Evolutionary conservation across 2,888 invertebrate genomes (phyloP).

Genomic region (Caenorhabditis panamensis): DNA sequence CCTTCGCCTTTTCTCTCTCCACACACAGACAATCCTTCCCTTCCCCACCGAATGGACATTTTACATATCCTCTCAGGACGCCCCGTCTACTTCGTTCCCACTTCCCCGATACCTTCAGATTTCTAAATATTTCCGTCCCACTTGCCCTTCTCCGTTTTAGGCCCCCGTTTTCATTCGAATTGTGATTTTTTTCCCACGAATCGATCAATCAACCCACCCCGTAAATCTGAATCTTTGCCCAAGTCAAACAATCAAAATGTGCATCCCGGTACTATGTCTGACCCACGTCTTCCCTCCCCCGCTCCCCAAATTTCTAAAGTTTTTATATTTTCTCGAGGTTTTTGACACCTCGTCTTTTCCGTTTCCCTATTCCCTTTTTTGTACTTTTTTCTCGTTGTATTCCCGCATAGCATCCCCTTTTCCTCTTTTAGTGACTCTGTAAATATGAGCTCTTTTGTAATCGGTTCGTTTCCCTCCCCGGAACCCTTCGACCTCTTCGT

Average conservation of each 20-base stretch:
- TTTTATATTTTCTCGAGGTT: slow-evolving; percentile 11
- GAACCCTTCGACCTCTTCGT: background rate
- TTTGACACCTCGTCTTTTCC: slow-evolving; percentile 15
- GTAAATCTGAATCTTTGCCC: background rate
- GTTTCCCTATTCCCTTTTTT: background rate
- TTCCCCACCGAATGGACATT: background rate
- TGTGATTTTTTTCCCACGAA: slow-evolving; percentile 23
- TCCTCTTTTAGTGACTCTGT: slow-evolving; percentile 14
- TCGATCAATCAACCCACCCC: background rate
- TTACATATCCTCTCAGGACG: slow-evolving; percentile 49
- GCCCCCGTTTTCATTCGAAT: slow-evolving; percentile 34
- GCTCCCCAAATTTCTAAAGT: background rate
- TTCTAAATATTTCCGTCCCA: slow-evolving; percentile 22
- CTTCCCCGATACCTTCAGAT: slow-evolving; percentile 23
- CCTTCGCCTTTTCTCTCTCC: background rate
- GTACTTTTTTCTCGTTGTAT: background rate
- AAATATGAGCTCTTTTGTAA: slow-evolving; percentile 25
- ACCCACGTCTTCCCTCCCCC: background rate
- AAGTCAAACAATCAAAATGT: slow-evolving; percentile 1
- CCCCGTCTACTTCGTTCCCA: slow-evolving; percentile 8
- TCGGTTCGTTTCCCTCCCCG: background rate
- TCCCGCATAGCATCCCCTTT: background rate
- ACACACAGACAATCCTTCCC: background rate
- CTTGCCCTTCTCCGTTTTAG: slow-evolving; percentile 18
- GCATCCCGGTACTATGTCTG: slow-evolving; percentile 4